Conservation (phyloP, 2,113 vertebrate genomes). For the Manacus vitellinus region DNA sequence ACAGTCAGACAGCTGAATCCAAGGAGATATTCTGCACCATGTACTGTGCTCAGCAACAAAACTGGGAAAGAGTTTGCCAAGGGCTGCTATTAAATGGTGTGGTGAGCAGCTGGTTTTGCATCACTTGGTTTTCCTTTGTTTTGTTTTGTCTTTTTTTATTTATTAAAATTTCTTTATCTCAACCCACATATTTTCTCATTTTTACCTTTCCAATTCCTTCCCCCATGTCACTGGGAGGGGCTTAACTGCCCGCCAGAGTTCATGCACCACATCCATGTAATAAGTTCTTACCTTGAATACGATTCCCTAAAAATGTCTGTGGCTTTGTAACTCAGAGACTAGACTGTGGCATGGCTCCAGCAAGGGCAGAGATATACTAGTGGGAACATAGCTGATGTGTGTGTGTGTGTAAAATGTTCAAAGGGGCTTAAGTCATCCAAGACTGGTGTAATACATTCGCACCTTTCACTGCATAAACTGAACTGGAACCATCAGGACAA, state of each 20-base stretch:
- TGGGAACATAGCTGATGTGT: background rate
- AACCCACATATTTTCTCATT: background rate
- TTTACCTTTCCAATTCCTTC: background rate
- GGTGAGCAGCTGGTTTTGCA: background rate
- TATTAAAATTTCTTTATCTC: background rate
- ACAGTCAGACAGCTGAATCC: background rate
- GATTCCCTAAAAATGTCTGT: accelerated
- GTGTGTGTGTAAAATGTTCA: background rate
- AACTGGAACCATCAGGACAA: background rate
- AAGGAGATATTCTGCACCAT: background rate
- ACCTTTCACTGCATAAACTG: background rate
- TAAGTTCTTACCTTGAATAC: background rate
- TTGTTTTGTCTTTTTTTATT: background rate
- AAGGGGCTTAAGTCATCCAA: background rate
- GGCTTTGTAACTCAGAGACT: background rate
- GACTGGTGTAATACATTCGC: background rate
- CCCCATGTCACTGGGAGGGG: accelerated
- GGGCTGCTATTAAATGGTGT: background rate
- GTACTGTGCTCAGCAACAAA: accelerated
- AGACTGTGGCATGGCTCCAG: background rate
- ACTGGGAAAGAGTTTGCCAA: background rate
- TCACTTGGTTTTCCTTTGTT: background rate
- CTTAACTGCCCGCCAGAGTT: background rate
- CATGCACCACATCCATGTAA: background rate
- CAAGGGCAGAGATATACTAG: background rate